phyloP scores from a whole-genome alignment of 1,140 invertebrate genomes.

The Tetragnatha versicolor region DNA sequence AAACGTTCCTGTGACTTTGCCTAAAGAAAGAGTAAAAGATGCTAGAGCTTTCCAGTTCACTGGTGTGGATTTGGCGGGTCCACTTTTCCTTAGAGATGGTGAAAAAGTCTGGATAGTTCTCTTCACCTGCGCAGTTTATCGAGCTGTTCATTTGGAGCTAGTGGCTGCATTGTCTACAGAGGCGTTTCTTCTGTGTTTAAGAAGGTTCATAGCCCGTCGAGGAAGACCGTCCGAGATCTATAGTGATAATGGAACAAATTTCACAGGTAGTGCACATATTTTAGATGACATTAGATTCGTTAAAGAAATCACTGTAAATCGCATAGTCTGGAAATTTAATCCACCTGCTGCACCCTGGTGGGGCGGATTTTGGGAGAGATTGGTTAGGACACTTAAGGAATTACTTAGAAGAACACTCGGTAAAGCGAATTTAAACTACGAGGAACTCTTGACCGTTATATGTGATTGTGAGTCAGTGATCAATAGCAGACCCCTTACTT shows the following conservation, averaged over 20 bases:
- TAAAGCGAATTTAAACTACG: background rate
- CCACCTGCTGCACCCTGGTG: background rate
- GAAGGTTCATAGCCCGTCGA: background rate
- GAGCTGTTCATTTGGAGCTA: background rate
- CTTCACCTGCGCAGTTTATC: background rate
- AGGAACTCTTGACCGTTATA: background rate
- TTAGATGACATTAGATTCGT: background rate
- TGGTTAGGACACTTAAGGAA: conserved; percentile 60
- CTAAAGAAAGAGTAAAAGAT: background rate
- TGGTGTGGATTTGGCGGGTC: background rate
- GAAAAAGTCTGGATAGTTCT: background rate
- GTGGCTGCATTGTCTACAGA: background rate
- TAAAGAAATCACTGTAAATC: background rate
- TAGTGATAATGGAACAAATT: conserved; percentile 5
- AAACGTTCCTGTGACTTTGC: background rate
- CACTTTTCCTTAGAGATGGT: background rate
- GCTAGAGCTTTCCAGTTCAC: background rate
- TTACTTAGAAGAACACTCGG: conserved; percentile 59
- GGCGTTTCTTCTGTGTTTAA: background rate
- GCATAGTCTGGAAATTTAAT: background rate
- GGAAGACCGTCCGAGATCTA: background rate
- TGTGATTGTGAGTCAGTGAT: conserved; percentile 7
- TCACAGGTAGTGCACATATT: background rate
- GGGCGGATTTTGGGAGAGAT: conserved; percentile 15
- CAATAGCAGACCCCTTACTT: background rate